Base-by-base conservation (phyloP, 37 sponge, comb jelly and placozoan genomes). In the Geodia barretti region DNA sequence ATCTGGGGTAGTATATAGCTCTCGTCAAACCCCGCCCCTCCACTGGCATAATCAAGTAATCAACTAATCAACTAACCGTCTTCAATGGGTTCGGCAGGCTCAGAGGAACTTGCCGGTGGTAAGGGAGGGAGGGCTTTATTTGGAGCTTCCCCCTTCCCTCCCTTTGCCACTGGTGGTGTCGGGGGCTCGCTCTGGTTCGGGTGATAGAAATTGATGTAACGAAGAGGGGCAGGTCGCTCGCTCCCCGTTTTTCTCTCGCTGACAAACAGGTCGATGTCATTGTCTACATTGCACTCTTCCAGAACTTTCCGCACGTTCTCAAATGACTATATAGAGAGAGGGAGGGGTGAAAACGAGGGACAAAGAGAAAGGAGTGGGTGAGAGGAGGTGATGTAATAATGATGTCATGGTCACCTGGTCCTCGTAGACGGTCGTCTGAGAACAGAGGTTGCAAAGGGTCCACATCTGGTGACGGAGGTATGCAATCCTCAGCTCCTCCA, bases 251-350 rank as follows among this genome's bases (percentile, higher is more conserved):
- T 38, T 11, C 67, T 76, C 59, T 86, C 86, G 30, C 61, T 73
- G 0, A 96, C 96, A 90, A 96, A 96, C 70, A 90, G 64, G 30
- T 96, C 91, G 73, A 92, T 96, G 71, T 96, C 96, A 33, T 79
- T 84, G 64, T 96, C 96, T 14, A 92, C 74, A 64, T 92, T 82
- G 82, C 96, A 96, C 17, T 70, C 72, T 70, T 96, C 96, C 35
- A 96, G 88, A 43, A 34, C 28, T 61, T 92, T 86, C 1, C 96
- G 96, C 0, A 92, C 72, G 1, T 83, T 83, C 72, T 95, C 96
- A 64, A 77, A 77, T 2, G 77, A 72, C 94, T 93, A 66, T 8
- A 58, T 21, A 0, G 62, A 35, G 31, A 38, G n/a, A 2, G 78
- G 24, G 43, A 21, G 40, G 24, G n/a, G 3, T 32, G 35, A 25